Evolutionary conservation across 2,888 invertebrate species (phyloP), one percentile per base, ranked within the genome.

Genomic region (Teleiodes luculella): DNA sequence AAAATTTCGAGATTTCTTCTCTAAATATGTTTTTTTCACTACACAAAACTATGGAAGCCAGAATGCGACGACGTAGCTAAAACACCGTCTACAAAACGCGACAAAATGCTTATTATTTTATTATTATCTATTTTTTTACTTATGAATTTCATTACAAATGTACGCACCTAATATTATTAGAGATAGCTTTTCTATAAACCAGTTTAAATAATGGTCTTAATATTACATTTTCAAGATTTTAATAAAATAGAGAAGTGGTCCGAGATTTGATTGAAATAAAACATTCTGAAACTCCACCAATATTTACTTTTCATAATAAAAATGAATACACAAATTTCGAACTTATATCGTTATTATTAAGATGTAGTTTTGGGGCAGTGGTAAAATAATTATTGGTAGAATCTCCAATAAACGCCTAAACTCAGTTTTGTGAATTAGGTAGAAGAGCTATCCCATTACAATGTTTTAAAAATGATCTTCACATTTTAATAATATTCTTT

Each of bases 1-100:
- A 86, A 83, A 81, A 33, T 50, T 49, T 56, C 35, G 51, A 56
- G 51, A 56, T 24, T 39, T 46, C 35, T 57, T 54, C 30, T 43
- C 33, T 55, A 52, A 50, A 54, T 49, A 51, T 52, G 51, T 52
- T 56, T 53, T 57, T 64, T 48, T 65, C 58, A 61, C 81, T 84
- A 83, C 81, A 73, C 80, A 75, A 85, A 80, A 72, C 84, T 86
- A 86, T 88, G 87, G 87, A 88, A 88, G 87, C 87, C 88, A 83
- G 85, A 82, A 78, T 62, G 61, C 74, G 78, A 76, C 72, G 75
- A 74, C 64, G 70, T 67, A 28, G 66, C 78, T 76, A 77, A 62
- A 66, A 74, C 75, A 58, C 63, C 76, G 75, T 67, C 80, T 69
- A 76, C 75, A 71, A 78, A 75, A 78, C 74, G 79, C 77, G 72